Evolutionary conservation across 2,888 invertebrate genomes (phyloP).

Genomic region (Drosophila kambysellisi): DNA sequence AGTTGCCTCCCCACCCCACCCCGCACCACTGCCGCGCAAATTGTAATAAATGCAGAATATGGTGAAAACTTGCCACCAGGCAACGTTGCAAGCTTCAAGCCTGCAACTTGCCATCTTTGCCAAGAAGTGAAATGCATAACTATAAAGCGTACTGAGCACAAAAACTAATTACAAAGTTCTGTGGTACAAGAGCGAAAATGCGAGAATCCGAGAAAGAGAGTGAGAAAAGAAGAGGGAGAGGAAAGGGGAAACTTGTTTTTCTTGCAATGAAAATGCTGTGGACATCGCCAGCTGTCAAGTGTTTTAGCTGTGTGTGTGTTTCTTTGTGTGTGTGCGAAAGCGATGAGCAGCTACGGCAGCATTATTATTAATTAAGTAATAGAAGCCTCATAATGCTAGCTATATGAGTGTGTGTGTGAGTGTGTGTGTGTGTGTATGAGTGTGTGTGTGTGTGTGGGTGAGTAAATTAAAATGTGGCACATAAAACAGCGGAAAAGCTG

Average conservation of each 20-base stretch:
- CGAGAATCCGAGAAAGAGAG: background rate
- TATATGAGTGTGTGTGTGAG: slow-evolving; percentile 1
- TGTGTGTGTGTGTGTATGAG: background rate
- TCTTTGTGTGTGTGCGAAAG: slow-evolving; percentile 4
- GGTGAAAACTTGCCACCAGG: slow-evolving; percentile 29
- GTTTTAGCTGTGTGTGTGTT: slow-evolving; percentile 20
- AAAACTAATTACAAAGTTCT: slow-evolving; percentile 77
- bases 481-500: slow-evolving; percentile 25
- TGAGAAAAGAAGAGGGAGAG: background rate
- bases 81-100: slow-evolving; percentile 7
- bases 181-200: slow-evolving; percentile 25
- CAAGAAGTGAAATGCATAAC: slow-evolving; percentile 70
- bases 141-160: slow-evolving; percentile 71
- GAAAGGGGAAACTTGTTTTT: slow-evolving; percentile 40
- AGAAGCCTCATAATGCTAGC: slow-evolving; percentile 49
- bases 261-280: slow-evolving; percentile 40
- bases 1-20: background rate
- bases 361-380: slow-evolving; percentile 76
- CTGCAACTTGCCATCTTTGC: slow-evolving; percentile 43
- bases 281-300: slow-evolving; percentile 50
- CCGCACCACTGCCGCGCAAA: slow-evolving; percentile 4
- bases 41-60: slow-evolving; percentile 43
- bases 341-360: slow-evolving; percentile 45
- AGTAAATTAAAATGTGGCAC: slow-evolving; percentile 42
- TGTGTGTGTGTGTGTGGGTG: slow-evolving; percentile 5